Evolutionary conservation across 2,797 vertebrate genomes (phyloP), one percentile per base, ranked within the genome.

Genomic region (Echeneis naucrates): DNA sequence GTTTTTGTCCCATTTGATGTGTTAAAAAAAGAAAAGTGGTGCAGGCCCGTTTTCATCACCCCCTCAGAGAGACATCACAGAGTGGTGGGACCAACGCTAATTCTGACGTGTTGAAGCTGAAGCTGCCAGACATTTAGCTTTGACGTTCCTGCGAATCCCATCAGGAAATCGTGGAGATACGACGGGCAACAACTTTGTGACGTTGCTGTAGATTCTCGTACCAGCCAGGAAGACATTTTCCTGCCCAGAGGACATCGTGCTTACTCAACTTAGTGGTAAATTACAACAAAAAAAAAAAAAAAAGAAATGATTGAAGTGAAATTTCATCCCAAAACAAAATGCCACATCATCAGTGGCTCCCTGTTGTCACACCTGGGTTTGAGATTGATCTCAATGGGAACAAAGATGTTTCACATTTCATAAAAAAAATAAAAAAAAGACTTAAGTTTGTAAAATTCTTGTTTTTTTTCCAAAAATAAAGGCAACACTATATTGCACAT

Each of bases 101-200:
- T 56, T 68, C 10, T 4, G 57, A 68, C 52, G 58, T 60, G 19
- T 32, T 58, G 30, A 66, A 64, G 58, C 44, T 26, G 33, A 69
- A 65, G 66, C 17, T 33, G 66, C 26, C 30, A 58, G 56, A 58
- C 37, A 4, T 72, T 71, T 63, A 63, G 75, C 85, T 84, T 86
- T 86, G 76, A 86, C 84, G 63, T 74, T 44, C 47, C 48, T 2
- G n/a, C 23, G 64, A 82, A 80, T 83, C 71, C 71, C 79, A 63
- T 81, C 72, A 79, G 72, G 71, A 73, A n/a, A 53, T 72, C 77
- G 68, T 35, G 55, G 52, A 68, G 71, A 61, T 38, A 70, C 75
- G 77, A 85, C 72, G 67, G 70, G 55, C 71, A 47, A 65, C 51
- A 26, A 11, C 56, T 84, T 77, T 50, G 0, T 58, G 81, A 85